These are phyloP conservation scores for Smittia sp. DNA, from an alignment of 2,888 invertebrate genomes.

Conservation along the genomic window DNA sequence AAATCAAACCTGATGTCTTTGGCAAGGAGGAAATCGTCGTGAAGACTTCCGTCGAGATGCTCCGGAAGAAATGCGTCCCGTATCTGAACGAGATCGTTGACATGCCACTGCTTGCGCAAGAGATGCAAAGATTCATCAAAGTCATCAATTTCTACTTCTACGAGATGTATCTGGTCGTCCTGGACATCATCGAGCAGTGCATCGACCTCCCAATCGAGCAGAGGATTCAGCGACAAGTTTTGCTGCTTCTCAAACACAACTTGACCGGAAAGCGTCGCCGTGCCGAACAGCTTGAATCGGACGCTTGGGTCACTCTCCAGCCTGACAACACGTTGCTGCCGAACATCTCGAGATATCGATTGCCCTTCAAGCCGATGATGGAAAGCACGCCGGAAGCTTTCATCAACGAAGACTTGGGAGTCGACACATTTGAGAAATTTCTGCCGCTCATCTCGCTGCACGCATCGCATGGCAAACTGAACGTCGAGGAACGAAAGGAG, in stretches of 20 bases:
- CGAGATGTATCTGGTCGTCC: conserved; percentile 52
- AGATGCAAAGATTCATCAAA: conserved; percentile 42
- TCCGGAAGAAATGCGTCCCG: conserved; percentile 49
- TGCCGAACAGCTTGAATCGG: conserved; percentile 49
- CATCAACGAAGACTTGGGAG: conserved; percentile 48
- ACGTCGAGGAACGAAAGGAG: conserved; percentile 44
- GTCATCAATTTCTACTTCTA: conserved; percentile 51
- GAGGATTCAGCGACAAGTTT: conserved; percentile 51
- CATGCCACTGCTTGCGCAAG: conserved; percentile 48
- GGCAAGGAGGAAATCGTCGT: conserved; percentile 51
- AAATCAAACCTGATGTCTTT: conserved; percentile 49
- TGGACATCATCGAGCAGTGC: conserved; percentile 50
- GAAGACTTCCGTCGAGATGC: conserved; percentile 47
- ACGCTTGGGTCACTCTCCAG: conserved; percentile 51
- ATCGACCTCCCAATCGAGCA: conserved; percentile 50
- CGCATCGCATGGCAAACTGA: conserved; percentile 44
- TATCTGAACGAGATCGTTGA: conserved; percentile 52
- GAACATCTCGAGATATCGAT: conserved; percentile 52
- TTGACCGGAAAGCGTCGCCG: conserved; percentile 49
- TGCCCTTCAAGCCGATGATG: conserved; percentile 52
- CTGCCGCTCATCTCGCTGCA: conserved; percentile 52
- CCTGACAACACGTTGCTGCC: conserved; percentile 50
- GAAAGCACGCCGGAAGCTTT: conserved; percentile 49
- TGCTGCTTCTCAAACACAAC: conserved; percentile 52
- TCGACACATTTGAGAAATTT: conserved; percentile 53